Conservation (phyloP, 2,113 vertebrate species). For the Malurus alboscapulatus region DNA sequence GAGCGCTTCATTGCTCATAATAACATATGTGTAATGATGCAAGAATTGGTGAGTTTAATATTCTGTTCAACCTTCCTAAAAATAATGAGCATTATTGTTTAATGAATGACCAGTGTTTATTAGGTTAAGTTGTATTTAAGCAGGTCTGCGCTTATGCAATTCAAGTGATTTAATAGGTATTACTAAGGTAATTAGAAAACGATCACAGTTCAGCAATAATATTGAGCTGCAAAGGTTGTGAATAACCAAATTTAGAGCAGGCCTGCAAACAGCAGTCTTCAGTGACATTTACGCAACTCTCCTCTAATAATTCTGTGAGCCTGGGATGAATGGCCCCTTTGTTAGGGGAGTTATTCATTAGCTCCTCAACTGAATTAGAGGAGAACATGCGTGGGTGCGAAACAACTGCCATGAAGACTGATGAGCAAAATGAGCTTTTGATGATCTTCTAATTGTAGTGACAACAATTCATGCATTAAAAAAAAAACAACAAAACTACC, state of each 20-base stretch:
- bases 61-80: slow-evolving; percentile 61
- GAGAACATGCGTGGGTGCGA: slow-evolving; percentile 69
- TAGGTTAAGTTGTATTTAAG: slow-evolving; percentile 81
- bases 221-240: slow-evolving; percentile 79
- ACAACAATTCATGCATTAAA: slow-evolving; percentile 63
- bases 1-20: slow-evolving; percentile 40
- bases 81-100: slow-evolving; percentile 66
- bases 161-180: slow-evolving; percentile 81
- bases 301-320: slow-evolving; percentile 76
- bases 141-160: slow-evolving; percentile 70
- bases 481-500: neutral
- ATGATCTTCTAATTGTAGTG: slow-evolving; percentile 71
- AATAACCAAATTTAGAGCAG: slow-evolving; percentile 81
- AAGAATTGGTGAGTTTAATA: slow-evolving; percentile 48
- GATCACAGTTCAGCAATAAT: slow-evolving; percentile 81
- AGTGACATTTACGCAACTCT: slow-evolving; percentile 78
- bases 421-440: slow-evolving; percentile 72
- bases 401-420: slow-evolving; percentile 68
- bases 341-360: slow-evolving; percentile 80
- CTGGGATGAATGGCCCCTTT: slow-evolving; percentile 79
- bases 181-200: slow-evolving; percentile 85
- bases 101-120: slow-evolving; percentile 77
- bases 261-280: slow-evolving; percentile 74
- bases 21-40: slow-evolving; percentile 35
- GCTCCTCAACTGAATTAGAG: slow-evolving; percentile 72